A percentile compares a stretch with the other conserved stretches of the same genome.
phyloP scores from a whole-genome alignment of 1,140 invertebrate species.

The Leptoteleia sp. region DNA sequence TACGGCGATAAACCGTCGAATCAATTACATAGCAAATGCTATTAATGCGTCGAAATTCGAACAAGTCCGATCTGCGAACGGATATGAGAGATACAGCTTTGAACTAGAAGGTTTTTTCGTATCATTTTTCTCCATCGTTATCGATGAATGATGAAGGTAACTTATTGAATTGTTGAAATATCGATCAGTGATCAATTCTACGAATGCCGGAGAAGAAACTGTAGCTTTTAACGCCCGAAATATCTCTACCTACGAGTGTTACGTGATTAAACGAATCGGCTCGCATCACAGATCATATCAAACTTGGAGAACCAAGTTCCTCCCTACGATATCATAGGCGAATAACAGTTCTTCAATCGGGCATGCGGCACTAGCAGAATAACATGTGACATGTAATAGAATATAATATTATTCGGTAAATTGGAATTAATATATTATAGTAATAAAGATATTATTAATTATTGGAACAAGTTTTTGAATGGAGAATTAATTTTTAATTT shows the following conservation, averaged over 20 bases:
- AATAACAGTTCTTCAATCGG: no score
- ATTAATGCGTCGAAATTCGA: no score
- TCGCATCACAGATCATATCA: background rate
- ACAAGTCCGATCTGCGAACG: constrained; percentile 9
- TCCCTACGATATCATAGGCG: no score
- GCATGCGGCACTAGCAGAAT: background rate
- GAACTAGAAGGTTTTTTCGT: constrained; percentile 2
- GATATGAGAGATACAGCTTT: constrained; percentile 2
- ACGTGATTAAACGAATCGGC: background rate
- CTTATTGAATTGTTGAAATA: no score
- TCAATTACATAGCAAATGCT: no score
- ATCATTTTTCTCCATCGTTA: constrained; percentile 4
- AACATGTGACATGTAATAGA: background rate
- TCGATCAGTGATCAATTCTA: no score
- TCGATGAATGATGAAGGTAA: constrained; percentile 9
- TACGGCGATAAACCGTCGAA: constrained; percentile 8
- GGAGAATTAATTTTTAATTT: no score
- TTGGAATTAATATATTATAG: no score
- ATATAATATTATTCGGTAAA: no score
- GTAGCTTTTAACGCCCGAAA: background rate
- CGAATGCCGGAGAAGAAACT: background rate
- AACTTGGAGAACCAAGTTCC: background rate
- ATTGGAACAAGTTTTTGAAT: no score
- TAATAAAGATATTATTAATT: no score
- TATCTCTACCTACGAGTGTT: background rate